A percentile compares a stretch with the other conserved stretches of the same genome.
Evolutionary conservation across 2,113 vertebrate genomes (phyloP).

Genomic region (Hiodon tergisus): DNA sequence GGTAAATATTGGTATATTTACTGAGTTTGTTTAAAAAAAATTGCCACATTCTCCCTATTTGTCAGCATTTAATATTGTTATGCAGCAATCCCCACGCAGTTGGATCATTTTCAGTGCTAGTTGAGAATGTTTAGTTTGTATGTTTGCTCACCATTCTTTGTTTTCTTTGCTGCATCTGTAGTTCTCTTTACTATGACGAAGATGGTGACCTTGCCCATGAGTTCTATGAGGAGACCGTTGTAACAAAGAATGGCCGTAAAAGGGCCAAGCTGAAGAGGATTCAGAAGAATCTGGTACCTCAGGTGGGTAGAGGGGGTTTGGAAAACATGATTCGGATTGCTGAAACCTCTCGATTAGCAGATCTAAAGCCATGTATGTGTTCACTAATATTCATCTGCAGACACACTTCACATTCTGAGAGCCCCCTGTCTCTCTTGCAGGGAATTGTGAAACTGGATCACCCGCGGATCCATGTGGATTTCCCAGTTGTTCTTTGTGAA

Average conservation of each 20-base stretch:
- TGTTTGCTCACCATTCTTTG: not conserved
- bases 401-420: too few relatives aligned
- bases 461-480: slow-evolving; percentile 95
- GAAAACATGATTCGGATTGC: not conserved
- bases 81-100: not conserved
- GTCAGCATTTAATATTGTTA: too few relatives aligned
- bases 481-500: slow-evolving; percentile 94
- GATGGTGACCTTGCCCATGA: slow-evolving; percentile 96
- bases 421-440: slow-evolving; percentile 50
- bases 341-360: too few relatives aligned
- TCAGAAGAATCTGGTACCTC: slow-evolving; percentile 94
- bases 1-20: slow-evolving; percentile 59
- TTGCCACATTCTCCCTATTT: too few relatives aligned
- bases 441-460: slow-evolving; percentile 92
- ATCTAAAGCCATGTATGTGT: too few relatives aligned
- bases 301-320: slow-evolving; percentile 63
- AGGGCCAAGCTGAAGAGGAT: slow-evolving; percentile 92
- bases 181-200: slow-evolving; percentile 94
- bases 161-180: slow-evolving; percentile 36
- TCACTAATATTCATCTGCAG: too few relatives aligned
- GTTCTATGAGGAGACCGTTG: slow-evolving; percentile 95
- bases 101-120: not conserved
- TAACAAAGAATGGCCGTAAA: slow-evolving; percentile 93
- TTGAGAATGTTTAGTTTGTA: too few relatives aligned
- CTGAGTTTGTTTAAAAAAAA: not conserved